phyloP scores from a whole-genome alignment of 2,888 invertebrate species.

The Diloba caeruleocephala region DNA sequence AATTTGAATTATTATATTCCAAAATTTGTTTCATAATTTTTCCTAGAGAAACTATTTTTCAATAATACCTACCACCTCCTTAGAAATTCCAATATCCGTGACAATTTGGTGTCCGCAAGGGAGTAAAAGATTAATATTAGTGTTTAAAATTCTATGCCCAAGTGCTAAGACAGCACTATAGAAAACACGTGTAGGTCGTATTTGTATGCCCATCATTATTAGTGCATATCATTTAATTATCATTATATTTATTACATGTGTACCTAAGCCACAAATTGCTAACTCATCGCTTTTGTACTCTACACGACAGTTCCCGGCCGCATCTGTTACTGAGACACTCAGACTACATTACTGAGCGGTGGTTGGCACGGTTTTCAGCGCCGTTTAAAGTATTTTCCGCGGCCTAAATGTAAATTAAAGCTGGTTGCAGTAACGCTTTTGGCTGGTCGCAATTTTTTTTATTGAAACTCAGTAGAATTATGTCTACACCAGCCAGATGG shows the following conservation, averaged over 20 bases:
- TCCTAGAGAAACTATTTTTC: no score
- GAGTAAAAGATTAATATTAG: no score
- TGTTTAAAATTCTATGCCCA: no score
- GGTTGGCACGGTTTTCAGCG: not conserved
- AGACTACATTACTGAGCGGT: not conserved
- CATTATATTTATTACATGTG: constrained; percentile 7
- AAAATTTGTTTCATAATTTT: no score
- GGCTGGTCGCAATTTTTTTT: no score
- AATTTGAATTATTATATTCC: no score
- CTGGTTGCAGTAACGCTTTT: no score
- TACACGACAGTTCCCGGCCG: not conserved
- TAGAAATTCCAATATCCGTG: no score
- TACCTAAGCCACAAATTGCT: not conserved
- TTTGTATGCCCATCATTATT: constrained; percentile 12
- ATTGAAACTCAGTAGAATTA: no score
- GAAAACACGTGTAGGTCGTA: constrained; percentile 2
- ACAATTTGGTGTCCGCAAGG: no score
- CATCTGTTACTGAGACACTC: not conserved
- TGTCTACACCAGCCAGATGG: no score
- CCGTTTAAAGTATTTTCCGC: not conserved
- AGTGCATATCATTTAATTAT: not conserved
- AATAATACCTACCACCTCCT: no score
- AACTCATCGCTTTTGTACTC: not conserved
- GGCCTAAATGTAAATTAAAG: not conserved
- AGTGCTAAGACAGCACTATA: constrained; percentile 5